These are phyloP conservation scores for Volucella zonaria DNA, from an alignment of 2,888 invertebrate genomes.

Conservation along the genomic window DNA sequence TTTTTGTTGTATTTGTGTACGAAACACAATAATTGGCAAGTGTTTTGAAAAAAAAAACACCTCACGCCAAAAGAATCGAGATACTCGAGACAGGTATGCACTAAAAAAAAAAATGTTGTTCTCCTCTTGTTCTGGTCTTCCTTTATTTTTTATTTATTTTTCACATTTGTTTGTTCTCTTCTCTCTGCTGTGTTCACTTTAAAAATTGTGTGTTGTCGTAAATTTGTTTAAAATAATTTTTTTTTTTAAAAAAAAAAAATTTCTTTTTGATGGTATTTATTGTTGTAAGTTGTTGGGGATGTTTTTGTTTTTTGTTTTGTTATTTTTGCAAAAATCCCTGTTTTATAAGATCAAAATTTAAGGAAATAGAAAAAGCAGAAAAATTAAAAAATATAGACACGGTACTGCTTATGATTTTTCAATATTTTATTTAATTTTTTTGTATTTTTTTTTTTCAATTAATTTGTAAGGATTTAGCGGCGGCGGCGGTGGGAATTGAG, in stretches of 20 bases:
- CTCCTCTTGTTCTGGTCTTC: not conserved
- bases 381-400: no score
- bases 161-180: not conserved
- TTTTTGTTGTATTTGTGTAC: constrained; percentile 57
- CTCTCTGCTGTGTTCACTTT: constrained; percentile 4
- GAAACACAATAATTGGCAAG: constrained; percentile 70
- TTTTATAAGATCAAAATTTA: not conserved
- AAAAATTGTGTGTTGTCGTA: constrained; percentile 35
- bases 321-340: constrained; percentile 1
- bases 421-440: no score
- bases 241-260: constrained; percentile 20
- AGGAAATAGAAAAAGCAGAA: no score
- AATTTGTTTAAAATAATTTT: constrained; percentile 1
- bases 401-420: no score
- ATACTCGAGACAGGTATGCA: constrained; percentile 62
- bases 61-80: constrained; percentile 42
- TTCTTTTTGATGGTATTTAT: constrained; percentile 24
- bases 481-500: no score
- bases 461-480: no score
- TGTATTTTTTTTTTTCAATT: no score
- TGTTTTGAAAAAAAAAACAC: constrained; percentile 62
- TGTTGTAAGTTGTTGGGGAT: constrained; percentile 23
- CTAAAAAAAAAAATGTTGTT: constrained; percentile 44
- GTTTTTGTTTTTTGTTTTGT: not conserved
- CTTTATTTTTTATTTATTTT: not conserved